Evolutionary conservation across 2,888 invertebrate species (phyloP), one percentile per base, ranked within the genome.

Genomic region (Idaea aversata): DNA sequence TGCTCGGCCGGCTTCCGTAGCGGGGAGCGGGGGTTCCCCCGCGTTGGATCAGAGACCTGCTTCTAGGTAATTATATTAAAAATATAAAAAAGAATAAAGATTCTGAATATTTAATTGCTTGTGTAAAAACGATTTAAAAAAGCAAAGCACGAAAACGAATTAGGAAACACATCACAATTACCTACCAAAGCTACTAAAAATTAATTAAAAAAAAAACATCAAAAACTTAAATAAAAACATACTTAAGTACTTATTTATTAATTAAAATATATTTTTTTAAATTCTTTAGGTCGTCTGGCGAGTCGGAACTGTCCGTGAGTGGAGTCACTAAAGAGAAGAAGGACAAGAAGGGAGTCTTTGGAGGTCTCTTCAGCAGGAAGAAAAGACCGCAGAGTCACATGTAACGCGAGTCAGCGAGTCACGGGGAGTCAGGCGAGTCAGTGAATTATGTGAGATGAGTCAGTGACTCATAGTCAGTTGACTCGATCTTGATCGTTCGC

Each of bases 321-420:
- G 87, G 91, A 5, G 88, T 89, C 57, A 83, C 89, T 5, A 91
- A 90, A 67, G 94, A 94, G 65, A 93, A 94, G 76, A 93, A 94
- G 65, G 94, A 94, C 81, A 94, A 94, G 82, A 94, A 94, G 47
- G 94, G 94, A 3, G 92, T 94, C 38, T 94, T 94, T 76, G 94
- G 94, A 68, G 94, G 94, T 36, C 88, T 94, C n/a, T 94, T 94
- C 84, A 93, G 93, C 73, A 88, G 94, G 65, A 93, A 93, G 84
- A 94, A 94, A 79, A 80, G 94, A 66, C 93, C 93, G 1, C 93
- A 92, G 74, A 94, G 94, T 75, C 93, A 94, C 76, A 94, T 93
- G 93, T 94, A 86, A 75, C 47, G 47, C 10, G 47, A 47, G 47
- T 47, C 47, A 47, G 47, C 4, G 47, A 13, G 47, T 10, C 47